Evolutionary conservation across 2,113 vertebrate species (phyloP).

Genomic region (Thinocorus orbignyianus): DNA sequence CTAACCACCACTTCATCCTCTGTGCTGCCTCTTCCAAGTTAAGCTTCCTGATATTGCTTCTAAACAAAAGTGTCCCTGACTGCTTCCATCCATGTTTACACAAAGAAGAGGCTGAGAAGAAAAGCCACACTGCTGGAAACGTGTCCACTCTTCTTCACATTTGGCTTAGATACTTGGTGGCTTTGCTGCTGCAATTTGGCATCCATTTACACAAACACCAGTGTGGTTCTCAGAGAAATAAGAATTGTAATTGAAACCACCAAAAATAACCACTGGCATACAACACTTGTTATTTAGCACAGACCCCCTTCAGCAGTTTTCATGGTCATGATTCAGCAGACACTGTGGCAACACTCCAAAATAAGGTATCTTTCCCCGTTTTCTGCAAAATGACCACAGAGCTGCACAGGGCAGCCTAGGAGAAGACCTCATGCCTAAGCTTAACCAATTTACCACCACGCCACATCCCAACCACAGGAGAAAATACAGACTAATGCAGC

Average conservation of each 20-base stretch:
- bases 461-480: neutral
- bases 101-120: neutral
- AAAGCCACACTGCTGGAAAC: slow-evolving; percentile 36
- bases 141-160: slow-evolving; percentile 20
- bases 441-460: neutral
- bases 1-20: slow-evolving; percentile 31
- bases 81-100: slow-evolving; percentile 48
- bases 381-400: neutral
- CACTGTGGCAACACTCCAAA: neutral
- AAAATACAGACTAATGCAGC: neutral
- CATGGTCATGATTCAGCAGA: slow-evolving; percentile 25
- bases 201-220: slow-evolving; percentile 55
- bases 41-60: slow-evolving; percentile 35
- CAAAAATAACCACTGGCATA: slow-evolving; percentile 78
- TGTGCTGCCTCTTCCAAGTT: slow-evolving; percentile 28
- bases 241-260: slow-evolving; percentile 72
- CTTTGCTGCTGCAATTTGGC: slow-evolving; percentile 22
- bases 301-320: slow-evolving; percentile 63
- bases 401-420: neutral
- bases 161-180: neutral
- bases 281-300: slow-evolving; percentile 63
- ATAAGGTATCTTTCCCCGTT: neutral
- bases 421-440: neutral
- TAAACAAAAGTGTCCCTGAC: slow-evolving; percentile 23
- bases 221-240: slow-evolving; percentile 34